Base-by-base conservation (phyloP, 2,888 invertebrate species). In the Molanna angustata region DNA sequence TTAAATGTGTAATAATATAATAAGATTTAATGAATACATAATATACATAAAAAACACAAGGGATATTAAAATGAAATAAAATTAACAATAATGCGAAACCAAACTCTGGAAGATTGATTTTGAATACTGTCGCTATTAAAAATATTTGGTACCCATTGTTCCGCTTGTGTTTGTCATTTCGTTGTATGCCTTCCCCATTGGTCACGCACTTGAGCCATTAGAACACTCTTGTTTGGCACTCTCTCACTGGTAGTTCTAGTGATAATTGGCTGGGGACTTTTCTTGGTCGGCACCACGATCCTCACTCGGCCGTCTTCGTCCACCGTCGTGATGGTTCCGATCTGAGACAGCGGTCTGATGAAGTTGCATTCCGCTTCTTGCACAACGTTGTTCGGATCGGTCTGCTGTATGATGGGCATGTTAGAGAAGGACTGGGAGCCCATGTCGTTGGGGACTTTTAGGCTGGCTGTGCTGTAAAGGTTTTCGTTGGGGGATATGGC, bases 191-290 rank as follows among this genome's bases (percentile, higher is more conserved):
- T 39, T 4, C 55, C 51, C 55, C 55, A 55, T 22, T 55, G 55
- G 22, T 55, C 55, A 7, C 55, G 40, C 61, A 92, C 83, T 62
- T 90, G 88, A 18, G 84, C 84, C 88, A 91, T 89, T 67, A 90
- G 79, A 67, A 91, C 90, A 69, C 87, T 91, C 48, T 90, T 82
- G 66, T 90, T 87, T 3, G 91, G 90, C 55, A 91, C 86, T 68
- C 89, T 88, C 65, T 91, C 92, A 71, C 91, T 91, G 21, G 90
- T 90, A 42, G 88, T 86, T 61, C 92, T 78, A 1, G 85, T 85
- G 59, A 88, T 88, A 39, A 82, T 80, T 3, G 82, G 78, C 2
- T 83, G 79, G 17, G 83, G 81, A 22, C 83, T 83, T 52, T 80
- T 77, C 17, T 86, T 69, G 32, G 80, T 78, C 1, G 84, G 83